Percentiles rank a stretch among this genome's conserved stretches.
These are phyloP conservation scores for Nesoenas mayeri DNA, from an alignment of 2,113 vertebrate genomes.

Conservation along the genomic window DNA sequence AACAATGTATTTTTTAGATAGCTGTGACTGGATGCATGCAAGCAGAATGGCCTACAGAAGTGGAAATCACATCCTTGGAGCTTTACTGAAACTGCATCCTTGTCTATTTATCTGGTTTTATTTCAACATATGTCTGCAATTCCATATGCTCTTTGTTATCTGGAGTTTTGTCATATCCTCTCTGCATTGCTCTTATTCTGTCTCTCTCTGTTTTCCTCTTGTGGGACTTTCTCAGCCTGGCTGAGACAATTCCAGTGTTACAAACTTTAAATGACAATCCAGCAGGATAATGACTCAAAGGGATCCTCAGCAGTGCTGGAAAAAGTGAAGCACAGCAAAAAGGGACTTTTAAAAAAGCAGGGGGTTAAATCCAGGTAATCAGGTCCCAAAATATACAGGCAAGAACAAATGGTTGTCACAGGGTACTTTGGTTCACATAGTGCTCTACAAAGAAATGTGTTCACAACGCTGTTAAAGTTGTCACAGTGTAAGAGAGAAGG, in stretches of 20 bases:
- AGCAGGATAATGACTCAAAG: neutral
- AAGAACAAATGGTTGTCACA: neutral
- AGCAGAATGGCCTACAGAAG: neutral
- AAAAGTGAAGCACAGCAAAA: neutral
- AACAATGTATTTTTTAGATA: neutral
- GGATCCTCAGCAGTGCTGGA: neutral
- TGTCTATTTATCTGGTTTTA: neutral
- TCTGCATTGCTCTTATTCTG: neutral
- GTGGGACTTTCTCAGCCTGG: neutral
- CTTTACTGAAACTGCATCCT: neutral
- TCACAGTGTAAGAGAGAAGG: neutral
- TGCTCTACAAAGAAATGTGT: neutral
- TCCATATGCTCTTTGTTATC: slow-evolving; percentile 2
- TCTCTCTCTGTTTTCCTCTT: neutral
- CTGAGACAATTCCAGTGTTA: neutral
- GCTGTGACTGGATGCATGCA: neutral
- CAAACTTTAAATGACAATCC: slow-evolving; percentile 29
- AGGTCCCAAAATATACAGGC: neutral
- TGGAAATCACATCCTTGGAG: slow-evolving; percentile 1
- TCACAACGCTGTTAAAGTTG: neutral
- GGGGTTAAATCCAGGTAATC: neutral
- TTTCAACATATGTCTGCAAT: neutral
- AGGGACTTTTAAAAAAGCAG: neutral
- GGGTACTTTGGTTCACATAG: neutral
- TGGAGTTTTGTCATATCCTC: neutral